Evolutionary conservation across 2,113 vertebrate genomes (phyloP).

Genomic region (Hyaena hyaena): DNA sequence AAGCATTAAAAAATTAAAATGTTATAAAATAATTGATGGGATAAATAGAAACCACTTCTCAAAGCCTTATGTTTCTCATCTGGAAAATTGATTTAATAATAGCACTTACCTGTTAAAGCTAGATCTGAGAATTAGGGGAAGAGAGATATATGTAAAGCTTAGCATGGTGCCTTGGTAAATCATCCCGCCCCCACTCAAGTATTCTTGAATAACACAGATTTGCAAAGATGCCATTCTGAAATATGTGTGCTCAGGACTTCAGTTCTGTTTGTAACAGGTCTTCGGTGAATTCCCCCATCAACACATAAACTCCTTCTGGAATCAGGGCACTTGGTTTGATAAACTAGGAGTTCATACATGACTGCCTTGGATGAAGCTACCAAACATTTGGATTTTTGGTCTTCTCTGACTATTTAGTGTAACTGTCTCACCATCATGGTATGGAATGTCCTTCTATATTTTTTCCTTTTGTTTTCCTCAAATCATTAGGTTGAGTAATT

Average conservation of each 20-base stretch:
- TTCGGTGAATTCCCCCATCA: background rate
- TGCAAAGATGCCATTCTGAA: background rate
- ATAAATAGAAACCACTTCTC: background rate
- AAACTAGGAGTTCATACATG: background rate
- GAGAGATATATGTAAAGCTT: background rate
- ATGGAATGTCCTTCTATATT: background rate
- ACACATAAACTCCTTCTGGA: background rate
- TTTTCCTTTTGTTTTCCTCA: conserved; percentile 31
- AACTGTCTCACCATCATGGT: background rate
- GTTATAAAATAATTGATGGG: background rate
- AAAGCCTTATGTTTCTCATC: background rate
- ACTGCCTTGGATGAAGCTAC: background rate
- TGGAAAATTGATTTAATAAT: background rate
- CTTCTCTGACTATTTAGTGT: background rate
- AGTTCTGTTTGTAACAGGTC: background rate
- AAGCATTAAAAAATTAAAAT: background rate
- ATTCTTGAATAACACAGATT: background rate
- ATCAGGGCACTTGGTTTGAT: background rate
- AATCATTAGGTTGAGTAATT: background rate
- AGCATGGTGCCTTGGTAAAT: background rate
- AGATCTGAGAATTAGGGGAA: background rate
- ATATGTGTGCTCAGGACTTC: background rate
- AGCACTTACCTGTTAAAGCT: background rate
- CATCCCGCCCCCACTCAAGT: background rate
- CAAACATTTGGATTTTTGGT: conserved; percentile 16